Evolutionary conservation across 2,888 invertebrate species (phyloP).

Genomic region (Ophonus ardosiacus): DNA sequence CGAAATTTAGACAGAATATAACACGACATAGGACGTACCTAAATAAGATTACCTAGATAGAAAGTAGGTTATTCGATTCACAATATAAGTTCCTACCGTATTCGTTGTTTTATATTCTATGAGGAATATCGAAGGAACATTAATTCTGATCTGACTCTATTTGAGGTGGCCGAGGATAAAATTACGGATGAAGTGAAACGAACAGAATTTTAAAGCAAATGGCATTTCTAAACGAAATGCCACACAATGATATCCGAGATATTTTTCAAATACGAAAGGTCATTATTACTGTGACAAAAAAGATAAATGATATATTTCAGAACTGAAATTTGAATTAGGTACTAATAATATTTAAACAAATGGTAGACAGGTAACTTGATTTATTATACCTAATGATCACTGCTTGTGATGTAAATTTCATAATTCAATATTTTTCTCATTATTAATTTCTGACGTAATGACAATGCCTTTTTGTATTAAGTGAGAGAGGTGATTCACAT

Average conservation of each 20-base stretch:
- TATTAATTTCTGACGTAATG: constrained; percentile 29
- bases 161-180: background rate
- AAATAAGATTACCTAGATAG: background rate
- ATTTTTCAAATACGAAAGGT: constrained; percentile 40
- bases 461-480: constrained; percentile 28
- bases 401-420: constrained; percentile 30
- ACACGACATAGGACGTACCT: too few relatives aligned
- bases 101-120: background rate
- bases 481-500: constrained; percentile 1
- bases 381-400: constrained; percentile 38
- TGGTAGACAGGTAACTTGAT: constrained; percentile 33
- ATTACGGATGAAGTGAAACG: background rate
- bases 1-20: too few relatives aligned
- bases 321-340: constrained; percentile 16
- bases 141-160: background rate
- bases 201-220: constrained; percentile 16
- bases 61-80: background rate
- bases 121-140: background rate
- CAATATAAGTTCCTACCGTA: background rate
- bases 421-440: constrained; percentile 18
- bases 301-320: constrained; percentile 26
- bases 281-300: constrained; percentile 40
- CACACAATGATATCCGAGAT: constrained; percentile 27
- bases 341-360: constrained; percentile 44
- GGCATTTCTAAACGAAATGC: constrained; percentile 38